phyloP scores from a whole-genome alignment of 1,140 invertebrate genomes.

The Holcopasites calliopsidis region DNA sequence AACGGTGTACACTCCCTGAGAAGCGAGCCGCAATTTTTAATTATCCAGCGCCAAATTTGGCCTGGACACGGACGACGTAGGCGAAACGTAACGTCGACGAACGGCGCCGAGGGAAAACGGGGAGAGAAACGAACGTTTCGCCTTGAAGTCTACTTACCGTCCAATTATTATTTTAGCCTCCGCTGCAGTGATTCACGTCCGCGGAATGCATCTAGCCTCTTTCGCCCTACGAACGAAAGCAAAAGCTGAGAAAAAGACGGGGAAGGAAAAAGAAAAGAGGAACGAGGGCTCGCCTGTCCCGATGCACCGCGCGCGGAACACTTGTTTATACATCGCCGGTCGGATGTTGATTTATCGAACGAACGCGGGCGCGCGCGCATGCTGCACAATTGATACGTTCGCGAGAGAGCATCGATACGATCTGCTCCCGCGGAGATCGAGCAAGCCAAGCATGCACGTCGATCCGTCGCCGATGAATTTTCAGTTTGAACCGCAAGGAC shows the following conservation, averaged over 20 bases:
- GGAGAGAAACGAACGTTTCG: not conserved
- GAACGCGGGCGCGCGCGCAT: not conserved
- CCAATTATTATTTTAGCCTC: slow-evolving; percentile 36
- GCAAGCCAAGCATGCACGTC: no score
- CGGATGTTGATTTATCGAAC: slow-evolving; percentile 26
- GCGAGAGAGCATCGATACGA: slow-evolving; percentile 6
- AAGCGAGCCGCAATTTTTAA: not conserved
- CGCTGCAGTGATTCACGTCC: slow-evolving; percentile 21
- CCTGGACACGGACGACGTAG: slow-evolving; percentile 9
- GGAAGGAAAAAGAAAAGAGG: not conserved
- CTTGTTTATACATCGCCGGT: slow-evolving; percentile 11
- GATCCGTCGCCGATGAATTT: slow-evolving; percentile 22
- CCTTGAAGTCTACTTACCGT: slow-evolving; percentile 32
- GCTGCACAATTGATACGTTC: slow-evolving; percentile 28
- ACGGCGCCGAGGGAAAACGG: not conserved
- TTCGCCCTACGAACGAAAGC: not conserved
- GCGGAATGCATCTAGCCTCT: slow-evolving; percentile 23
- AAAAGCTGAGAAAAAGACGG: no score
- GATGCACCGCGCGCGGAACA: slow-evolving; percentile 3
- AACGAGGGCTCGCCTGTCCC: not conserved
- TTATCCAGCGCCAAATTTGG: slow-evolving; percentile 22
- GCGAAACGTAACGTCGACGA: not conserved
- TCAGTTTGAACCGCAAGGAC: slow-evolving; percentile 32
- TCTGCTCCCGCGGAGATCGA: not conserved
- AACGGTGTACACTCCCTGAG: not conserved